These are phyloP conservation scores for Caenorhabditis uteleia DNA, from an alignment of 2,888 invertebrate genomes.

Conservation along the genomic window DNA sequence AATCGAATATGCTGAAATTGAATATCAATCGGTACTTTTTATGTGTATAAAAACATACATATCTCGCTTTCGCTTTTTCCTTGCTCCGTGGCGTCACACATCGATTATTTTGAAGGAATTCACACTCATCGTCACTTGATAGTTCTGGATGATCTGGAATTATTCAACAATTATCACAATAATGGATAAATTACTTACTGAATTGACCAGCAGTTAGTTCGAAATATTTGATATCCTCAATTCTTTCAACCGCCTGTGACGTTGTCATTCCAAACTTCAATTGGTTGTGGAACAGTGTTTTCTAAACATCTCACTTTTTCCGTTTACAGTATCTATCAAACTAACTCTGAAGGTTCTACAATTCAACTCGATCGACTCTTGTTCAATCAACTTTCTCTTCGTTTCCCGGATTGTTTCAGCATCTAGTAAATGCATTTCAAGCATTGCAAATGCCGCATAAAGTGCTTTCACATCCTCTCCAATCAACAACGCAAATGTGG, in stretches of 20 bases:
- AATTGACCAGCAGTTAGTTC: too few relatives aligned
- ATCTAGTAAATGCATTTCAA: conserved; percentile 21
- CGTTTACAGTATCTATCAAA: conserved; percentile 1
- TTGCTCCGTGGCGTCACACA: too few relatives aligned
- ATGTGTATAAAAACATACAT: too few relatives aligned
- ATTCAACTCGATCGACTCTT: background rate
- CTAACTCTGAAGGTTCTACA: background rate
- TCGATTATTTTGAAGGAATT: too few relatives aligned
- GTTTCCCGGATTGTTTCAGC: background rate
- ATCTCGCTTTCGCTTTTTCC: too few relatives aligned
- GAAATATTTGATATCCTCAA: conserved; percentile 6
- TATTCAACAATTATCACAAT: too few relatives aligned
- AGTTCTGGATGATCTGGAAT: too few relatives aligned
- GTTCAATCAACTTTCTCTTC: background rate
- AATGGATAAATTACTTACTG: too few relatives aligned
- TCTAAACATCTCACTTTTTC: too few relatives aligned
- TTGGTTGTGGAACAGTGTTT: conserved; percentile 1
- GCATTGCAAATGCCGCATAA: conserved; percentile 27
- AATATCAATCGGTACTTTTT: too few relatives aligned
- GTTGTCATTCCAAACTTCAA: background rate
- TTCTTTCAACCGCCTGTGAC: background rate
- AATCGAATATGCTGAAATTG: too few relatives aligned
- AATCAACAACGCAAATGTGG: conserved; percentile 8
- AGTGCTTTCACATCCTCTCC: conserved; percentile 23
- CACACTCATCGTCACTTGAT: too few relatives aligned